Conservation (phyloP, 2,888 invertebrate species). For the Thereva unica region DNA sequence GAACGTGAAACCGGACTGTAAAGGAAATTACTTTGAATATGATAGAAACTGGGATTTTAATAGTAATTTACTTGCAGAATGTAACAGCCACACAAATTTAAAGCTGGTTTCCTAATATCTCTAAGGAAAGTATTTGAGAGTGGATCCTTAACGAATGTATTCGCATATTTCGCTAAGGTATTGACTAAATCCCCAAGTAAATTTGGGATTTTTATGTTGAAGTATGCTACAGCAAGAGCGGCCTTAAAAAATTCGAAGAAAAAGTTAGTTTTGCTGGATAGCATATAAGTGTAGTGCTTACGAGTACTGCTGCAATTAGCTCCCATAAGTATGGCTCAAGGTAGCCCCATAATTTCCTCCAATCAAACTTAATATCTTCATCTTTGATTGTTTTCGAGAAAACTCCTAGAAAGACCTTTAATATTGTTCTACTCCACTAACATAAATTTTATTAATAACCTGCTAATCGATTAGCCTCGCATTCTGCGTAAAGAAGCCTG, state of each 20-base stretch:
- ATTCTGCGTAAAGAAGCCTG: slow-evolving; percentile 46
- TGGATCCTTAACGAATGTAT: slow-evolving; percentile 57
- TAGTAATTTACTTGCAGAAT: slow-evolving; percentile 48
- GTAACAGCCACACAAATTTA: slow-evolving; percentile 55
- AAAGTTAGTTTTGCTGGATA: not conserved
- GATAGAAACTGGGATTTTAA: not conserved
- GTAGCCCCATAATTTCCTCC: slow-evolving; percentile 74
- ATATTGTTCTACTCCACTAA: not conserved
- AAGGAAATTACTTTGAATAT: slow-evolving; percentile 41
- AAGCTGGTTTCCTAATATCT: slow-evolving; percentile 53
- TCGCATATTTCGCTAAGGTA: slow-evolving; percentile 66
- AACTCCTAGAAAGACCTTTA: slow-evolving; percentile 10
- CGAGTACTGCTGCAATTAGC: slow-evolving; percentile 75
- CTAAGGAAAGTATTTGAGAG: slow-evolving; percentile 53
- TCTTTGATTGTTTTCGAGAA: slow-evolving; percentile 46
- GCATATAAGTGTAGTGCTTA: slow-evolving; percentile 52
- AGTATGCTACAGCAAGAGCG: slow-evolving; percentile 81
- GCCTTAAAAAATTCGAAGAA: slow-evolving; percentile 66
- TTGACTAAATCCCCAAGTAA: slow-evolving; percentile 83
- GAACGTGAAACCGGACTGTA: slow-evolving; percentile 84
- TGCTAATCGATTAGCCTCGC: slow-evolving; percentile 53
- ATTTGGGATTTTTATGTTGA: slow-evolving; percentile 89
- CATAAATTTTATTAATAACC: slow-evolving; percentile 38
- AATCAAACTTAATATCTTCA: slow-evolving; percentile 72
- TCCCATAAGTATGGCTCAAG: slow-evolving; percentile 77